Base-by-base conservation (phyloP, 92 coral and sea anemone genomes). In the Zoanthus solanderi region DNA sequence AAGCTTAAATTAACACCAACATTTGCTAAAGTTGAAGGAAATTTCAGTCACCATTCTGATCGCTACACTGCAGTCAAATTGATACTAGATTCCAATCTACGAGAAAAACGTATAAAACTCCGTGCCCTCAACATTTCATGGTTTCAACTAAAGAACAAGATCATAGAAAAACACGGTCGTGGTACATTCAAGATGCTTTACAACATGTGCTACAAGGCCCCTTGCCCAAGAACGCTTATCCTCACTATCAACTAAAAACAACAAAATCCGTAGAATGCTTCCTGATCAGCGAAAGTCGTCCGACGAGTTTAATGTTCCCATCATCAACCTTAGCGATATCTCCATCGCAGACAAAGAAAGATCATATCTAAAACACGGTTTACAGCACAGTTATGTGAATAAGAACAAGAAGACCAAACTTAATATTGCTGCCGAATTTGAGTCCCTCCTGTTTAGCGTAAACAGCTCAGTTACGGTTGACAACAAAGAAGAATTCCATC, bases 61-160 rank as follows among this genome's bases (percentile, higher is more conserved):
- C 87, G 78, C 54, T 83, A 83, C 63, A 6, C 76, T 0, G 87
- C 87, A 37, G 77, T 83, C 53, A 58, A 42, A 66, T 52, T 65
- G 78, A 83, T 83, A 29, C 30, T 66, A n/a, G 54, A 18, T 32
- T 42, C 84, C 28, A 79, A 56, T 72, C 72, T 79, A 8, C 72
- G 71, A 10, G 72, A 42, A 44, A 15, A 78, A 67, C 9, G 72
- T 23, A 67, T 67, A 32, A 67, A 67, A 34, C 44, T 29, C 56
- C 56, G 56, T 50, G 56, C 56, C 56, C 56, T 50, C 56, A 50
- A 50, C 56, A 50, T 50, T 50, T 50, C 56, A 50, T 50, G 56
- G 56, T 50, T 50, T 50, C 69, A 17, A 14, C 69, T 63, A 5
- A 63, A 13, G 32, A 72, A 6, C 8, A 37, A 34, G 23, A 34